Conservation (phyloP, 1,140 invertebrate genomes). For the Trachymyrmex septentrionalis region DNA sequence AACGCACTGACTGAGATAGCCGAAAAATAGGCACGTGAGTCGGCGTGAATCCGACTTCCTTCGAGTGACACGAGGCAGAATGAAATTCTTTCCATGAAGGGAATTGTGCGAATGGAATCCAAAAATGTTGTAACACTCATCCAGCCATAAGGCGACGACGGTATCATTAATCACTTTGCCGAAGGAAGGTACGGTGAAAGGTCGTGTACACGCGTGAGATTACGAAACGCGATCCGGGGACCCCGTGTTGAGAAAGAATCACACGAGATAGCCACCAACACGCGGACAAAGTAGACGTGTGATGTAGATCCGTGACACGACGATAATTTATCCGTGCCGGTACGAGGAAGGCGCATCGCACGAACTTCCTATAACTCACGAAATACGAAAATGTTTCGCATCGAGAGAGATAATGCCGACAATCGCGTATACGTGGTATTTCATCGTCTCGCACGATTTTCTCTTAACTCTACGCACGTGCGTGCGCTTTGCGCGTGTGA, state of each 20-base stretch:
- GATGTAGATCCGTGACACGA: conserved; percentile 51
- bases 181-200: conserved; percentile 70
- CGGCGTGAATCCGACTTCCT: conserved; percentile 20
- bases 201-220: conserved; percentile 73
- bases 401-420: conserved; percentile 9
- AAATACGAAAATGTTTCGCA: conserved; percentile 68
- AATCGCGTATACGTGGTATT: conserved; percentile 2
- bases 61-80: conserved; percentile 10
- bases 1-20: conserved; percentile 11
- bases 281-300: conserved; percentile 27
- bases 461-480: not conserved
- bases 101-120: conserved; percentile 62
- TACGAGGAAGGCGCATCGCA: conserved; percentile 45
- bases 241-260: conserved; percentile 66
- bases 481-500: not conserved
- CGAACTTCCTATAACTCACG: conserved; percentile 53
- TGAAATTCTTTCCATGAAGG: conserved; percentile 43
- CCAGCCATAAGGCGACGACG: conserved; percentile 46
- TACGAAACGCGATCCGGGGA: conserved; percentile 71
- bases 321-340: conserved; percentile 73
- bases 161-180: conserved; percentile 65
- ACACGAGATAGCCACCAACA: conserved; percentile 56
- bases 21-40: not conserved
- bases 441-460: conserved; percentile 2
- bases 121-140: conserved; percentile 63